Percentiles rank a stretch among this genome's conserved stretches.
phyloP scores from a whole-genome alignment of 2,797 vertebrate species.

The Alcedo atthis region DNA sequence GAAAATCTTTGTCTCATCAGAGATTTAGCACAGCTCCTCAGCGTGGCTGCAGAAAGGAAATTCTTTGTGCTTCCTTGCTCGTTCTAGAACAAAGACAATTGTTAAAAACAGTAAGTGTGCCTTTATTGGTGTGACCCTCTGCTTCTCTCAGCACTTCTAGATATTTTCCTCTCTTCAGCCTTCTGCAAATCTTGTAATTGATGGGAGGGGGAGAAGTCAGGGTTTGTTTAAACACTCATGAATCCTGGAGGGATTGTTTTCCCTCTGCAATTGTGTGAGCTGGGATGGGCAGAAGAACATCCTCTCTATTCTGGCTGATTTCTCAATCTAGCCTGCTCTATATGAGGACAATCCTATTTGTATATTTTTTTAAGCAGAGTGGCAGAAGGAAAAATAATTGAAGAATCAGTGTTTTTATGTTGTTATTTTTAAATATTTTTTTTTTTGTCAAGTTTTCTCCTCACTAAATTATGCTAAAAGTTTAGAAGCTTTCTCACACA shows the following conservation, averaged over 20 bases:
- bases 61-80: conserved; percentile 17
- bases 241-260: conserved; percentile 9
- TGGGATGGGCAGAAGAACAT: neutral
- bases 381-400: neutral
- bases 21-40: conserved; percentile 69
- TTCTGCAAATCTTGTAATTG: conserved; percentile 57
- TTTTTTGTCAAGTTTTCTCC: neutral
- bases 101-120: conserved; percentile 64
- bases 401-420: neutral
- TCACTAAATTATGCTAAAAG: neutral
- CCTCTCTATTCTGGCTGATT: neutral
- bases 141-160: neutral
- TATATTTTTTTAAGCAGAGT: neutral
- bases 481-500: neutral
- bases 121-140: conserved; percentile 51
- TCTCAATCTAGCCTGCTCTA: neutral
- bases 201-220: neutral
- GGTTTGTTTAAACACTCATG: conserved; percentile 27
- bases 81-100: conserved; percentile 34
- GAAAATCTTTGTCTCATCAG: conserved; percentile 76
- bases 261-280: neutral
- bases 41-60: conserved; percentile 7
- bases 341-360: neutral
- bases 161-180: neutral
- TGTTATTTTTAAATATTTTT: neutral